These are phyloP conservation scores for Ranitomeya variabilis DNA, from an alignment of 2,113 vertebrate species.

Conservation along the genomic window DNA sequence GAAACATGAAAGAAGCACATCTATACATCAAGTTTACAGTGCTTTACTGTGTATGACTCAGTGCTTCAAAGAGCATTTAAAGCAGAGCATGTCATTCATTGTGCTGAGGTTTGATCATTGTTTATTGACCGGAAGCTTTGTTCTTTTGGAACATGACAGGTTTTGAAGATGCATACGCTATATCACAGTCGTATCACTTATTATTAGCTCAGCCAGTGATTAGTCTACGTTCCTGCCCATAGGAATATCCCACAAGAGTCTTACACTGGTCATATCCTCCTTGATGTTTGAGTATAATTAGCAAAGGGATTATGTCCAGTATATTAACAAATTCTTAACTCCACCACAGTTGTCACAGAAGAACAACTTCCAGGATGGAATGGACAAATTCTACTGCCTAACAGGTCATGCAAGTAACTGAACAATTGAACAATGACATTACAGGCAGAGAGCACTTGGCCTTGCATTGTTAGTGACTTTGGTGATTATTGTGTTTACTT, in stretches of 20 bases:
- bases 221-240: neutral
- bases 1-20: neutral
- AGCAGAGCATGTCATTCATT: neutral
- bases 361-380: neutral
- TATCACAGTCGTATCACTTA: neutral
- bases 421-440: too few relatives aligned
- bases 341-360: neutral
- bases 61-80: conserved; percentile 1
- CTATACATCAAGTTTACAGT: neutral
- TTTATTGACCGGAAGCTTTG: conserved; percentile 10
- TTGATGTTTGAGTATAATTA: neutral
- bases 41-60: neutral
- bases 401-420: too few relatives aligned
- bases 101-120: conserved; percentile 6
- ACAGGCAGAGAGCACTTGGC: too few relatives aligned
- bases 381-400: neutral
- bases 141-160: too few relatives aligned
- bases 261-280: neutral
- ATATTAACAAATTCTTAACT: neutral
- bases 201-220: conserved; percentile 1
- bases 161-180: conserved; percentile 12
- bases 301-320: neutral
- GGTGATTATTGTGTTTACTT: too few relatives aligned
- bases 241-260: conserved; percentile 9
- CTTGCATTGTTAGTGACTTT: too few relatives aligned